Percentiles rank a stretch among this genome's conserved stretches.
These are phyloP conservation scores for Crocuta crocuta DNA, from an alignment of 2,113 vertebrate genomes.

Conservation along the genomic window DNA sequence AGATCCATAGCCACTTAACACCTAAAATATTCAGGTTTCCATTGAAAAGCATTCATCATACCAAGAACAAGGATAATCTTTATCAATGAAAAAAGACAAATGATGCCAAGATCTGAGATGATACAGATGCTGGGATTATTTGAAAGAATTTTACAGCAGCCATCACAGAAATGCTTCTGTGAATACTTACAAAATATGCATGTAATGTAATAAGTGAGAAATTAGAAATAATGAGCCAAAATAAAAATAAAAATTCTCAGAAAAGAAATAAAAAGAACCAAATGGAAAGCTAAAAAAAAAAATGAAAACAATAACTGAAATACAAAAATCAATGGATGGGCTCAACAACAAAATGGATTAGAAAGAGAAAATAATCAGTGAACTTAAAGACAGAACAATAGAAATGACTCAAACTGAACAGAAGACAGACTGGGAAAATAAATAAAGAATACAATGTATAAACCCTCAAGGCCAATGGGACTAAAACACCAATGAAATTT, in stretches of 20 bases:
- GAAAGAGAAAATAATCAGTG: not conserved
- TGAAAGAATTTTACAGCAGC: constrained; percentile 4
- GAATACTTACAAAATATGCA: not conserved
- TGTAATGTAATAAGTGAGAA: constrained; percentile 8
- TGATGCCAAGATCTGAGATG: not conserved
- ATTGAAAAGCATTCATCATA: not conserved
- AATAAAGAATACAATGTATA: not conserved
- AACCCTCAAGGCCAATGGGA: not conserved
- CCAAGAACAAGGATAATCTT: not conserved
- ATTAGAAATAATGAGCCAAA: not conserved
- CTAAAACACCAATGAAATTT: not conserved
- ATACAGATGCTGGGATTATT: not conserved
- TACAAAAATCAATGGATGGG: constrained; percentile 11
- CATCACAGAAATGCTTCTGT: not conserved
- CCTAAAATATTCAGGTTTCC: constrained; percentile 34
- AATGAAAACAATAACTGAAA: not conserved
- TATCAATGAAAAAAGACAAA: not conserved
- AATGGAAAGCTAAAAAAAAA: constrained; percentile 39
- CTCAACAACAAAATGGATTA: constrained; percentile 19
- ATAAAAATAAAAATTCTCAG: not conserved
- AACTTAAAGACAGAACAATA: not conserved
- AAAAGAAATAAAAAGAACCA: not conserved
- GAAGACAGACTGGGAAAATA: not conserved
- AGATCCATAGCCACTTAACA: not conserved
- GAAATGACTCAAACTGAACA: not conserved